A percentile compares a stretch with the other conserved stretches of the same genome.
phyloP scores from a whole-genome alignment of 2,113 vertebrate species.

The Eolophus roseicapilla region DNA sequence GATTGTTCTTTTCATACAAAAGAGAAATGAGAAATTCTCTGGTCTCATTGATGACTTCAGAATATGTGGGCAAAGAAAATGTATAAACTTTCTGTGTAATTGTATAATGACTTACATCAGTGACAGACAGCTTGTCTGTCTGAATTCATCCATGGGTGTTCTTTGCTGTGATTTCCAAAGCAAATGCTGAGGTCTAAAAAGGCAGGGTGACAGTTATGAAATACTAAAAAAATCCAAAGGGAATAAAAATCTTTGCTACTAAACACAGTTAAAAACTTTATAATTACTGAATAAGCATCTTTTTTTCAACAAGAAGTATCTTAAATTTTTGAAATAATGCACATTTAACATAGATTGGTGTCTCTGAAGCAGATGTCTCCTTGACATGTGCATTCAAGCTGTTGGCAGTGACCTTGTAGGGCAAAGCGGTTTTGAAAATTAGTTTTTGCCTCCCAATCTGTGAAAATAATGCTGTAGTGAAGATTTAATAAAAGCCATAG shows the following conservation, averaged over 20 bases:
- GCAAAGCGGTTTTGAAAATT: slow-evolving; percentile 78
- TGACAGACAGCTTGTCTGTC: slow-evolving; percentile 53
- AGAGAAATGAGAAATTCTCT: slow-evolving; percentile 44
- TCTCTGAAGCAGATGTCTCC: slow-evolving; percentile 78
- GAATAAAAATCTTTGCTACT: slow-evolving; percentile 46
- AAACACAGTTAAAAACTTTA: slow-evolving; percentile 66
- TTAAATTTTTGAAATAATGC: slow-evolving; percentile 73
- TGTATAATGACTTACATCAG: slow-evolving; percentile 64
- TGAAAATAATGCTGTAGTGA: slow-evolving; percentile 77
- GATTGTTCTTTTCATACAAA: slow-evolving; percentile 15
- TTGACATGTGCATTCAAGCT: slow-evolving; percentile 80
- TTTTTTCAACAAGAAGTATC: slow-evolving; percentile 55
- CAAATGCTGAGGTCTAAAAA: slow-evolving; percentile 60
- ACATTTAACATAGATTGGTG: slow-evolving; percentile 66
- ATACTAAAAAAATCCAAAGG: slow-evolving; percentile 35
- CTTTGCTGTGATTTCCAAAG: slow-evolving; percentile 6
- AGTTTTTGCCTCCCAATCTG: slow-evolving; percentile 77
- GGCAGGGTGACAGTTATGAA: slow-evolving; percentile 41
- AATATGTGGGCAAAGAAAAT: slow-evolving; percentile 63
- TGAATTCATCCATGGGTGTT: slow-evolving; percentile 40
- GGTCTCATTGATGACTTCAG: slow-evolving; percentile 32
- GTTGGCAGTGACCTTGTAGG: slow-evolving; percentile 78
- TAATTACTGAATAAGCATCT: slow-evolving; percentile 74
- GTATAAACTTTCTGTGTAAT: slow-evolving; percentile 61
- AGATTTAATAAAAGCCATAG: slow-evolving; percentile 76